Conservation (phyloP, 2,113 vertebrate species). For the Chlorocebus sabaeus region DNA sequence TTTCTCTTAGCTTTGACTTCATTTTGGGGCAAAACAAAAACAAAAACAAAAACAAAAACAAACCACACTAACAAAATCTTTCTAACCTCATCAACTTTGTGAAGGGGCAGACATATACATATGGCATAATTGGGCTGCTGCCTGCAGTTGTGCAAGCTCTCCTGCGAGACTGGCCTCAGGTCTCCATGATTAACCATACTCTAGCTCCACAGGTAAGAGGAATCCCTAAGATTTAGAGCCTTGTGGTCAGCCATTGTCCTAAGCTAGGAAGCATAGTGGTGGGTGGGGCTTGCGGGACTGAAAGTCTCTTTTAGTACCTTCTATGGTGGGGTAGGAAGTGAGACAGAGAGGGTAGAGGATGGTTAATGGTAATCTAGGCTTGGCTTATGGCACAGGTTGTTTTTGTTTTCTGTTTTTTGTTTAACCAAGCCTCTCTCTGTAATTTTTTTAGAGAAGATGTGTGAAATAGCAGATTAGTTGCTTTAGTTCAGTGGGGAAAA, state of each 20-base stretch:
- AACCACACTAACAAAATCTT: neutral
- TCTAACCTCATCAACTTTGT: neutral
- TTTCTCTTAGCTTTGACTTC: neutral
- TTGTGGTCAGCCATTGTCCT: neutral
- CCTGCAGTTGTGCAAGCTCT: neutral
- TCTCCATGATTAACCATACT: neutral
- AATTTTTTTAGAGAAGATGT: neutral
- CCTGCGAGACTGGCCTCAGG: neutral
- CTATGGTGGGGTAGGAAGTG: neutral
- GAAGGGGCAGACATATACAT: neutral
- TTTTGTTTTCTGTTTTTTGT: neutral
- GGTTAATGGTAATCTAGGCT: neutral
- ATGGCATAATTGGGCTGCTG: neutral
- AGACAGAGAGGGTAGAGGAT: neutral
- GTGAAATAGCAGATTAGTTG: neutral
- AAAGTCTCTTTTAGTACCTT: neutral
- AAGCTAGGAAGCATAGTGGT: neutral
- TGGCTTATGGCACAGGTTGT: neutral
- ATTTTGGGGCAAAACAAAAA: neutral
- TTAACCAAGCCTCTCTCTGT: neutral
- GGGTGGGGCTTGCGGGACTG: no score
- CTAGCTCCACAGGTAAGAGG: neutral
- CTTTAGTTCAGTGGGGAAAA: neutral
- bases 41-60: accelerated
- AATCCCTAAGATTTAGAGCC: neutral